Evolutionary conservation across 2,113 vertebrate genomes (phyloP).

Genomic region (Corythornis cristatus): DNA sequence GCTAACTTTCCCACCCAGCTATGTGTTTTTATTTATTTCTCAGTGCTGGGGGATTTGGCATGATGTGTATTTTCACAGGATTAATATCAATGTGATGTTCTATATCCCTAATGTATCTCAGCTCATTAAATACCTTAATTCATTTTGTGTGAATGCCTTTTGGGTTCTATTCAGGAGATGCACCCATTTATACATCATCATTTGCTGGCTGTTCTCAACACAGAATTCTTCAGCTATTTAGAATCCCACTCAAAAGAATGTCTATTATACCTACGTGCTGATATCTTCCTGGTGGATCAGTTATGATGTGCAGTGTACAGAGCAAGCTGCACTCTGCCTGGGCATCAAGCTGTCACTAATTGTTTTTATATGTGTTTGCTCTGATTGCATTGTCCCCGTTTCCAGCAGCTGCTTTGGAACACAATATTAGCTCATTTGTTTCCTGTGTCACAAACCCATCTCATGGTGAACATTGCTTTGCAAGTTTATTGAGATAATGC

Average conservation of each 20-base stretch:
- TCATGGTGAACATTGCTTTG: slow-evolving; percentile 25
- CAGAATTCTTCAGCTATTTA: background rate
- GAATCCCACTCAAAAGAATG: background rate
- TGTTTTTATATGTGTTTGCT: slow-evolving; percentile 13
- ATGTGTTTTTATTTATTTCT: background rate
- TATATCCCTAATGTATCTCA: background rate
- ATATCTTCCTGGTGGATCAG: background rate
- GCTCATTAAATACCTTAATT: slow-evolving; percentile 14
- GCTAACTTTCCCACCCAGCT: background rate
- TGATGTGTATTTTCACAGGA: background rate
- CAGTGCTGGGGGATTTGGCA: background rate
- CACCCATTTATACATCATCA: background rate
- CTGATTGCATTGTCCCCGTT: slow-evolving; percentile 18
- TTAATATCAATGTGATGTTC: background rate
- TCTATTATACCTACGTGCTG: background rate
- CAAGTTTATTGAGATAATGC: background rate
- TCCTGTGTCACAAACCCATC: slow-evolving; percentile 38
- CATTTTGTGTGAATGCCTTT: background rate
- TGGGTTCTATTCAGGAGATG: background rate
- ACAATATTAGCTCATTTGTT: slow-evolving; percentile 51
- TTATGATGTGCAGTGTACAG: background rate
- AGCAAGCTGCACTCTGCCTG: background rate
- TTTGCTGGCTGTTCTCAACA: background rate
- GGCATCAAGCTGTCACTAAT: background rate
- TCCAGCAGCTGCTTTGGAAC: slow-evolving; percentile 11